Percentiles rank a stretch among this genome's conserved stretches.
These are phyloP conservation scores for Rafetus swinhoei DNA, from an alignment of 2,113 vertebrate species.

Conservation along the genomic window DNA sequence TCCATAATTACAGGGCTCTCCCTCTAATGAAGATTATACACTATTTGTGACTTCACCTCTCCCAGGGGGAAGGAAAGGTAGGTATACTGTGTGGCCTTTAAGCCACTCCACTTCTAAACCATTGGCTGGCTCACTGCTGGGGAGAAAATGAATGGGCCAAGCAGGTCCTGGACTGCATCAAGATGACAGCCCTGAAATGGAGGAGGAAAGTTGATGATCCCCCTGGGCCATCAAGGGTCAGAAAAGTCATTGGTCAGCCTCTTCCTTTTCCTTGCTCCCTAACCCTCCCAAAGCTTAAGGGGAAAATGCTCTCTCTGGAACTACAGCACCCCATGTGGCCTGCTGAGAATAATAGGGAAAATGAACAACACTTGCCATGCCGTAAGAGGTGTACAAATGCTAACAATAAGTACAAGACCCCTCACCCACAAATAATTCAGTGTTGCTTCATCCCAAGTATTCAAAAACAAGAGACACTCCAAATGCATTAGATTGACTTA, in stretches of 20 bases:
- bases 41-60: accelerated
- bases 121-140: neutral
- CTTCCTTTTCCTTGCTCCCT: neutral
- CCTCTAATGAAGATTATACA: neutral
- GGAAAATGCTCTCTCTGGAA: neutral
- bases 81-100: neutral
- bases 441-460: neutral
- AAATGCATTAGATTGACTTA: neutral
- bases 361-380: neutral
- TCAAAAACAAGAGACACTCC: neutral
- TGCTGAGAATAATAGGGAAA: neutral
- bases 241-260: neutral
- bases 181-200: neutral
- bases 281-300: neutral
- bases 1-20: accelerated
- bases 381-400: neutral
- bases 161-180: neutral
- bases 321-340: neutral
- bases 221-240: neutral
- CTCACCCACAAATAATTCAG: neutral
- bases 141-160: neutral
- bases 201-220: neutral
- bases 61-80: neutral
- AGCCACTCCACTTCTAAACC: accelerated
- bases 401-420: neutral